Percentiles rank a stretch among this genome's conserved stretches.
Evolutionary conservation across 2,113 vertebrate species (phyloP).

Genomic region (Salvelinus alpinus): DNA sequence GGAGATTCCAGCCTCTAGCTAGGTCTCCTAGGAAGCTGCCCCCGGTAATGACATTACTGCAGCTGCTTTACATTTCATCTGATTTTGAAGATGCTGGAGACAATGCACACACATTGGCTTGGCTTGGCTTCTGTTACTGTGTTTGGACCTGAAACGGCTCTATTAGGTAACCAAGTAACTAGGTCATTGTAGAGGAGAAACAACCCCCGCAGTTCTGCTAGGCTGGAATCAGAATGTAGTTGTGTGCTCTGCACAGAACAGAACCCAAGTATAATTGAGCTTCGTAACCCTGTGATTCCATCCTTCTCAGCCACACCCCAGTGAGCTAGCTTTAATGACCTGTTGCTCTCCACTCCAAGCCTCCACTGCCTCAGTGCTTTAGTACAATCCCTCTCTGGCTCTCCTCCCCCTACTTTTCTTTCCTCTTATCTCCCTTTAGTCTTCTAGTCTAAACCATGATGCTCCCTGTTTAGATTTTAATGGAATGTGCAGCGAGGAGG

Average conservation of each 20-base stretch:
- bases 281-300: not conserved
- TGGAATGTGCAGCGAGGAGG: constrained; percentile 55
- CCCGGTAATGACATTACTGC: no score
- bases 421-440: not conserved
- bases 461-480: constrained; percentile 59
- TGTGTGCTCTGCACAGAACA: not conserved
- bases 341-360: not conserved
- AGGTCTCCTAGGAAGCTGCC: no score
- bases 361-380: not conserved
- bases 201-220: no score
- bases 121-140: no score
- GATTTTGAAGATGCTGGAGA: no score
- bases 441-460: constrained; percentile 30
- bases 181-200: no score
- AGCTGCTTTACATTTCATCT: no score
- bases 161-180: no score
- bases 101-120: no score
- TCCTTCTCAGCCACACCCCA: not conserved
- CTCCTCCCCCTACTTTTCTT: not conserved
- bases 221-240: not conserved
- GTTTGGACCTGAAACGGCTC: no score
- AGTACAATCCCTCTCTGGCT: not conserved
- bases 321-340: not conserved
- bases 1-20: no score
- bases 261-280: not conserved